phyloP scores from a whole-genome alignment of 2,113 vertebrate genomes.

The Brevimyrus niger region DNA sequence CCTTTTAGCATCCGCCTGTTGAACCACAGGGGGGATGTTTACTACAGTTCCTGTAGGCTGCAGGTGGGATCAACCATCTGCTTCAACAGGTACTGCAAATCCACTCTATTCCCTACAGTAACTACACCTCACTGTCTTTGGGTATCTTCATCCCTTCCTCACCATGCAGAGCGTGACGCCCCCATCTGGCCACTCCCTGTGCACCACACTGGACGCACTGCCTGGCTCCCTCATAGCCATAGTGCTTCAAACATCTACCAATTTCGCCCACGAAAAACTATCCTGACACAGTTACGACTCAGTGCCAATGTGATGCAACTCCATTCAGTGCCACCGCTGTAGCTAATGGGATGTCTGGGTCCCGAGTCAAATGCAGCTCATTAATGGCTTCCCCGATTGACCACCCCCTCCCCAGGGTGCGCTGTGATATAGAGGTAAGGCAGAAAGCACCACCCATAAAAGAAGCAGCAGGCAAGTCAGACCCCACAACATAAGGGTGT shows the following conservation, averaged over 20 bases:
- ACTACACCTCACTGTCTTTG: background rate
- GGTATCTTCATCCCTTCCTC: background rate
- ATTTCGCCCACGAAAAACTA: background rate
- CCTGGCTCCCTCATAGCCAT: background rate
- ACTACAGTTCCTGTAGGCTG: background rate
- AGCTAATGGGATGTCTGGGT: background rate
- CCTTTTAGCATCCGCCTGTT: background rate
- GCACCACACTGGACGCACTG: background rate
- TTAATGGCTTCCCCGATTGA: background rate
- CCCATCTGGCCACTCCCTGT: background rate
- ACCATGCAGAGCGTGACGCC: background rate
- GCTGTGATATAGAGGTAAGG: background rate
- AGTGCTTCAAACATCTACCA: background rate
- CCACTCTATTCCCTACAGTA: background rate
- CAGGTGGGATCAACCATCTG: background rate
- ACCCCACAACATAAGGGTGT: background rate
- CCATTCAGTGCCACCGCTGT: background rate
- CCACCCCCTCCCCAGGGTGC: background rate
- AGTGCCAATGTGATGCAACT: background rate
- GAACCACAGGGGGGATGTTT: background rate
- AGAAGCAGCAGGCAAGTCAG: background rate
- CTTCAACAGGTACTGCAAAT: background rate
- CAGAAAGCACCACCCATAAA: background rate
- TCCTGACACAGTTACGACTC: background rate
- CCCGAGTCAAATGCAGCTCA: background rate